Evolutionary conservation across 2,113 vertebrate genomes (phyloP).

Genomic region (Thermophis baileyi): DNA sequence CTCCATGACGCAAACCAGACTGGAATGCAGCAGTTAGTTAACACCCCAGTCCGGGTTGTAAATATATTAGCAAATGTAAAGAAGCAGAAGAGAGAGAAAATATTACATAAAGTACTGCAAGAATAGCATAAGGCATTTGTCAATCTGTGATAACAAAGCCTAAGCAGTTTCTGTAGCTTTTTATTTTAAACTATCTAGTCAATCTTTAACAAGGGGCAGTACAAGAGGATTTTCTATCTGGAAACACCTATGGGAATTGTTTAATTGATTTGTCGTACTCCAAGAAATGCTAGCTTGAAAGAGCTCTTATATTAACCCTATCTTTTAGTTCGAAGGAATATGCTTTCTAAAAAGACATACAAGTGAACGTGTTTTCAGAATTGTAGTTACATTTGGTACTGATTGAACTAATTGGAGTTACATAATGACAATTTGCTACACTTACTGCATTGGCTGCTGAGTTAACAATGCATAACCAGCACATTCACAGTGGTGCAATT

Average conservation of each 20-base stretch:
- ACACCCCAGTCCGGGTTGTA: slow-evolving; percentile 58
- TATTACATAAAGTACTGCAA: slow-evolving; percentile 55
- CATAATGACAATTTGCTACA: slow-evolving; percentile 38
- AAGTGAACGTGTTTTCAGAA: slow-evolving; percentile 21
- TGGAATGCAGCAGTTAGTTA: slow-evolving; percentile 68
- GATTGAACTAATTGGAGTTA: slow-evolving; percentile 35
- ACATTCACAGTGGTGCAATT: not conserved
- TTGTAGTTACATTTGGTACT: slow-evolving; percentile 27
- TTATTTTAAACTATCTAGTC: not conserved
- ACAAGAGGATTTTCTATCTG: slow-evolving; percentile 29
- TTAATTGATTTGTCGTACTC: slow-evolving; percentile 17
- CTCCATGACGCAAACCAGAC: slow-evolving; percentile 68
- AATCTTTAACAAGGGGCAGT: slow-evolving; percentile 15
- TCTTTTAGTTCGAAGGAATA: not conserved
- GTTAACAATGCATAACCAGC: not conserved
- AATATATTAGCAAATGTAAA: slow-evolving; percentile 64
- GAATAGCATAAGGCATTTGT: slow-evolving; percentile 59
- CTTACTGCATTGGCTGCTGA: slow-evolving; percentile 27
- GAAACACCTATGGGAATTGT: slow-evolving; percentile 36
- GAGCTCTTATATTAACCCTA: slow-evolving; percentile 11
- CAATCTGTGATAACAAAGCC: not conserved
- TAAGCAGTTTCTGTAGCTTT: slow-evolving; percentile 15
- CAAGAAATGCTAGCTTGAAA: slow-evolving; percentile 11
- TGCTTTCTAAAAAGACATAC: not conserved
- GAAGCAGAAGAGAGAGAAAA: slow-evolving; percentile 43